Base-by-base conservation (phyloP, 2,888 invertebrate species). In the Smittia sp. region DNA sequence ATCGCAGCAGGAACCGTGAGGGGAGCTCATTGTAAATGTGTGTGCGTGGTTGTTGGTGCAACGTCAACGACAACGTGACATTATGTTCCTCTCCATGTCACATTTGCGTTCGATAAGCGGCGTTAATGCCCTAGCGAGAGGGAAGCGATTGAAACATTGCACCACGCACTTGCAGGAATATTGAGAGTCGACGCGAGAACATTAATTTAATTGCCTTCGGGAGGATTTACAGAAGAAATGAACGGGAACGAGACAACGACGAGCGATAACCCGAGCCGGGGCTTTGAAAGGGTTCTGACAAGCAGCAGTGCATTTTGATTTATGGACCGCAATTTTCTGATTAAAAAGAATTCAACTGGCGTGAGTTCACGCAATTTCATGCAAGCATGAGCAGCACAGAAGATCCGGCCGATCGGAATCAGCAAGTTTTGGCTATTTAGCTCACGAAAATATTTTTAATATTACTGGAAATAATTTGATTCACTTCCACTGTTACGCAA, bases 401-500 rank as follows among this genome's bases (percentile, higher is more conserved):
- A 32, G 32, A 32, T 32, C 32, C 32, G 32, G 32, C 32, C 32
- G 32, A 32, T 32, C 32, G 32, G 32, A 32, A 32, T 32, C 32
- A 32, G 32, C 32, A 32, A 32, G 32, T 32, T 32, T 32, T 9
- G 32, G 32, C 32, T 32, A 32, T 32, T 32, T 32, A 32, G 32
- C 32, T 3, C 32, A 32, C 4, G 9, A 32, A 32, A 32, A 32
- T 32, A 32, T 32, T 32, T 32, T 32, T 32, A 20, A 15, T 18
- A 24, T 27, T 63, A 20, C 25, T 63, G 63, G 63, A 63, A 63
- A 63, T 63, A 63, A 63, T 63, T 58, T 13, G 24, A 63, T 27
- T 24, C 63, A 63, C 63, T 63, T 63, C 63, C 25, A 63, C 63
- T 27, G 27, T 63, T 63, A 63, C 63, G 63, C 63, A 63, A 58